Percentiles rank a stretch among this genome's conserved stretches.
phyloP scores from a whole-genome alignment of 2,888 invertebrate species.

The Drosophila mimetica region DNA sequence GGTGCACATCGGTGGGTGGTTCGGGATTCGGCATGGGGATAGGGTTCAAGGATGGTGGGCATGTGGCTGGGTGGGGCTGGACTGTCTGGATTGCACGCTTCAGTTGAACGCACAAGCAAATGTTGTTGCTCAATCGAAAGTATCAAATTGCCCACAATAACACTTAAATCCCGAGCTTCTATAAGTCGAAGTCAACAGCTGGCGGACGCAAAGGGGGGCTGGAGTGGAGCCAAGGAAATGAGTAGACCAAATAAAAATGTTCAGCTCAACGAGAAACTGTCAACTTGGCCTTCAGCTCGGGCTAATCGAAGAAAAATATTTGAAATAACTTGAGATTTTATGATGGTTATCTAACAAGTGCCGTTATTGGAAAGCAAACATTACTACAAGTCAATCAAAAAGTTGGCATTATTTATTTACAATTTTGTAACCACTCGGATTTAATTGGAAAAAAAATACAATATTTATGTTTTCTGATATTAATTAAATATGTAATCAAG shows the following conservation, averaged over 20 bases:
- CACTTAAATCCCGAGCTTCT: constrained; percentile 74
- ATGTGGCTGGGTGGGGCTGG: constrained; percentile 21
- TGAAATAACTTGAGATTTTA: constrained; percentile 26
- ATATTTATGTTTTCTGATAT: too few species aligned
- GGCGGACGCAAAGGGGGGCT: not conserved
- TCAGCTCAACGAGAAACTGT: constrained; percentile 39
- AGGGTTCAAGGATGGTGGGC: constrained; percentile 11
- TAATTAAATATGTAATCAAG: too few species aligned
- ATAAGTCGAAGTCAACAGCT: constrained; percentile 67
- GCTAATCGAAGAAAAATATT: constrained; percentile 41
- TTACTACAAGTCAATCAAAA: not conserved
- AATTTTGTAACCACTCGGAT: not conserved
- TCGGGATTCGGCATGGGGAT: not conserved
- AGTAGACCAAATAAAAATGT: constrained; percentile 69
- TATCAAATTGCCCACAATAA: constrained; percentile 82
- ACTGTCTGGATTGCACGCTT: constrained; percentile 58
- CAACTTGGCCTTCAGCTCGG: constrained; percentile 25
- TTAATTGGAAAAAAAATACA: not conserved
- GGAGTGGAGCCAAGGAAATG: constrained; percentile 50
- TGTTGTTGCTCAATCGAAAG: constrained; percentile 81
- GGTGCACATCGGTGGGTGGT: constrained; percentile 3
- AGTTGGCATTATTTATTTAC: not conserved
- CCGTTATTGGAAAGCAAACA: constrained; percentile 1
- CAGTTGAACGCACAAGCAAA: constrained; percentile 77
- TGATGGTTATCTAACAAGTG: constrained; percentile 9